Evolutionary conservation across 1,140 invertebrate genomes (phyloP).

Genomic region (Tetraneura akinire): DNA sequence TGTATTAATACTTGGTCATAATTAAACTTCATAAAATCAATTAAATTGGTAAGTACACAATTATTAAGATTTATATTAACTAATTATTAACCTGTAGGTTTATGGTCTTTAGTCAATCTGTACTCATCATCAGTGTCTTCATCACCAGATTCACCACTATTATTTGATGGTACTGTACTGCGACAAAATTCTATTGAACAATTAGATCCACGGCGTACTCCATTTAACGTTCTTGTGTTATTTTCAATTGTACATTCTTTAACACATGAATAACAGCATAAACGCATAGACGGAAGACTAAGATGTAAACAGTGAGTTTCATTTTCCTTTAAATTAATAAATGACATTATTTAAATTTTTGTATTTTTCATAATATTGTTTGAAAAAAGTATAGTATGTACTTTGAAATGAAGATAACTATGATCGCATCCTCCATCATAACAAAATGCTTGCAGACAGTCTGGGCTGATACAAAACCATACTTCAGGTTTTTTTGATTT

Average conservation of each 20-base stretch:
- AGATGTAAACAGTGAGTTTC: conserved; percentile 78
- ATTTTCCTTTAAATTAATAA: conserved; percentile 64
- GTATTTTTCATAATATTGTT: background rate
- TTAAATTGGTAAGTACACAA: background rate
- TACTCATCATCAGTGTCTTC: conserved; percentile 51
- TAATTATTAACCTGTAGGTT: conserved; percentile 60
- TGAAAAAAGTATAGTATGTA: conserved; percentile 43
- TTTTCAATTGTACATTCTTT: conserved; percentile 66
- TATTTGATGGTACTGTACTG: background rate
- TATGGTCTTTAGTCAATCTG: conserved; percentile 56
- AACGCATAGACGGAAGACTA: conserved; percentile 76
- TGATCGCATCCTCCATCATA: conserved; percentile 77
- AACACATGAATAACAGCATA: conserved; percentile 86
- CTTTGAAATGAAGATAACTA: conserved; percentile 74
- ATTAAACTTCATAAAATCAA: too few species aligned
- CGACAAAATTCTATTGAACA: conserved; percentile 41
- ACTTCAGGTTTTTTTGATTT: conserved; percentile 70
- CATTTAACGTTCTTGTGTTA: conserved; percentile 35
- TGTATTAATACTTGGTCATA: too few species aligned
- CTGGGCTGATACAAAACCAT: conserved; percentile 79
- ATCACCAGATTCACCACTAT: conserved; percentile 49
- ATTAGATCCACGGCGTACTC: conserved; percentile 32
- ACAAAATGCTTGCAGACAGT: conserved; percentile 79
- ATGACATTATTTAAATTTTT: background rate
- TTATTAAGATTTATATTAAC: background rate